A percentile compares a stretch with the other conserved stretches of the same genome.
phyloP scores from a whole-genome alignment of 2,888 invertebrate species.

The Orgyia antiqua region DNA sequence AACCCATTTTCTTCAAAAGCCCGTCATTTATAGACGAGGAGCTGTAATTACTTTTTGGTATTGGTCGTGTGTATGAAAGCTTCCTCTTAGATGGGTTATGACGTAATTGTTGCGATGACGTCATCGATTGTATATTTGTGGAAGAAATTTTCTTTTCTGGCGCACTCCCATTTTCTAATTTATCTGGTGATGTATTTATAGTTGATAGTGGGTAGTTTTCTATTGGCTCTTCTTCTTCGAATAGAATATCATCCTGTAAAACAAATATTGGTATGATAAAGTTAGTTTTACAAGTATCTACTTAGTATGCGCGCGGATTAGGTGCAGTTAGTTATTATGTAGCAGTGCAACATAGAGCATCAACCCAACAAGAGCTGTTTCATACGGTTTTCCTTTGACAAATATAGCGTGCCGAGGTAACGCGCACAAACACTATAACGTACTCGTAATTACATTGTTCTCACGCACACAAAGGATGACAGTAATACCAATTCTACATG shows the following conservation, averaged over 20 bases:
- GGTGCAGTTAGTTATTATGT: too few species aligned
- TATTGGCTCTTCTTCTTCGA: slow-evolving; percentile 61
- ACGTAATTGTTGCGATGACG: slow-evolving; percentile 38
- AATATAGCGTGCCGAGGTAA: too few species aligned
- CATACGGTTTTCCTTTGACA: too few species aligned
- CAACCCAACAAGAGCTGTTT: too few species aligned
- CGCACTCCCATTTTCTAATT: slow-evolving; percentile 26
- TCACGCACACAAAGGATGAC: too few species aligned
- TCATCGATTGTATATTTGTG: slow-evolving; percentile 25
- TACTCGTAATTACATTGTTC: too few species aligned
- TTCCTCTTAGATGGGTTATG: slow-evolving; percentile 58
- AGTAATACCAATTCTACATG: too few species aligned
- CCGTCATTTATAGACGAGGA: slow-evolving; percentile 80
- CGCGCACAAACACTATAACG: too few species aligned
- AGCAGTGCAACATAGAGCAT: too few species aligned
- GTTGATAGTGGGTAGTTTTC: slow-evolving; percentile 39
- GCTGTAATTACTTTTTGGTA: slow-evolving; percentile 66
- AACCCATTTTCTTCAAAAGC: slow-evolving; percentile 54
- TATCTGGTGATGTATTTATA: slow-evolving; percentile 24
- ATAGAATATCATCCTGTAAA: slow-evolving; percentile 65
- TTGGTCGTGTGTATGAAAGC: slow-evolving; percentile 49
- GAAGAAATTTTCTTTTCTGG: slow-evolving; percentile 27
- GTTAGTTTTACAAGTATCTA: too few species aligned
- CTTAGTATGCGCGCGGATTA: too few species aligned
- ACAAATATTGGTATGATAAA: not conserved